A percentile compares a stretch with the other conserved stretches of the same genome.
Evolutionary conservation across 2,113 vertebrate genomes (phyloP).

Genomic region (Phyllostomus hastatus): DNA sequence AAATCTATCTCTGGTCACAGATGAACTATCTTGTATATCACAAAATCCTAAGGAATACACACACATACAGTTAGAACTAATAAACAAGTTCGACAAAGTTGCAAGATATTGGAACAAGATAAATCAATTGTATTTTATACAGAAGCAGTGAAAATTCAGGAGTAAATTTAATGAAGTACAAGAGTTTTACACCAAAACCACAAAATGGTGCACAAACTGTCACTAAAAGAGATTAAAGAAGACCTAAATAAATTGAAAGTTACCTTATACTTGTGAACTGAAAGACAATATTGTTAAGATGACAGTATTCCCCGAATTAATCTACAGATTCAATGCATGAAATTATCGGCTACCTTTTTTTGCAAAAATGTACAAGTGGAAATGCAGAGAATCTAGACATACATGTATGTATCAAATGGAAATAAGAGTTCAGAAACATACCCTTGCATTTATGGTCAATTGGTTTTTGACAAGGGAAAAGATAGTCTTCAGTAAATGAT

Average conservation of each 20-base stretch:
- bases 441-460: neutral
- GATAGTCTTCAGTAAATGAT: neutral
- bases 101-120: neutral
- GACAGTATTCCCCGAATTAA: neutral
- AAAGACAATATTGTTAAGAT: neutral
- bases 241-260: slow-evolving; percentile 4
- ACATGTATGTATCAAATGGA: neutral
- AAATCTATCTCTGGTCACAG: neutral
- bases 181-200: neutral
- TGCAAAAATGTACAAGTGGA: neutral
- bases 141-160: neutral
- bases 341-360: neutral
- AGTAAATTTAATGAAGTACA: neutral
- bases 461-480: neutral
- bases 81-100: neutral
- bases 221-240: neutral
- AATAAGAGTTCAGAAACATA: neutral
- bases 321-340: neutral
- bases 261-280: neutral
- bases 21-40: neutral
- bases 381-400: neutral
- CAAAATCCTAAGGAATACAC: neutral
- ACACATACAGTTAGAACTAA: neutral
- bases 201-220: neutral
- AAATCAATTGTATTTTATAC: neutral